Percentiles rank a stretch among this genome's conserved stretches.
These are phyloP conservation scores for Poecilia wingei DNA, from an alignment of 2,797 vertebrate genomes.

Conservation along the genomic window DNA sequence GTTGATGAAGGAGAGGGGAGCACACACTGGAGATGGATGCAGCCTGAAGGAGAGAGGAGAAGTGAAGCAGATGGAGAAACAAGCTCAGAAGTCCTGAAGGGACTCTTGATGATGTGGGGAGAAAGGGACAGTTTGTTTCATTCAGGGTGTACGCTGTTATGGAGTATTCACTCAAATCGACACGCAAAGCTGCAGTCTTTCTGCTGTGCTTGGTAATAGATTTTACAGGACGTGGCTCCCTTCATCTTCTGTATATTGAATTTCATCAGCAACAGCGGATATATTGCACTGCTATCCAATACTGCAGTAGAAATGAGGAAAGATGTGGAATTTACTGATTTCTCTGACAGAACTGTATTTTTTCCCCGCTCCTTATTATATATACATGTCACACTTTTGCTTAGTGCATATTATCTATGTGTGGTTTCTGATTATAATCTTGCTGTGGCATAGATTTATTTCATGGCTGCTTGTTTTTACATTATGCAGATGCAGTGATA, in stretches of 20 bases:
- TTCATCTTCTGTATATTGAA: conserved; percentile 44
- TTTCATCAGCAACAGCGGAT: conserved; percentile 50
- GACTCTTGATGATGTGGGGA: conserved; percentile 5
- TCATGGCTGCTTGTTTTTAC: background rate
- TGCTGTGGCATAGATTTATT: background rate
- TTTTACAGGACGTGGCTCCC: conserved; percentile 41
- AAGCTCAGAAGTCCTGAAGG: conserved; percentile 11
- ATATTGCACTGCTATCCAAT: conserved; percentile 18
- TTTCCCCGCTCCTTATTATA: conserved; percentile 1
- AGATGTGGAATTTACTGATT: background rate
- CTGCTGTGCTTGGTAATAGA: conserved; percentile 53
- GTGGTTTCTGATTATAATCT: background rate
- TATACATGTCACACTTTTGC: conserved; percentile 17
- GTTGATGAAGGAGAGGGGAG: conserved; percentile 27
- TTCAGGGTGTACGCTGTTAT: conserved; percentile 33
- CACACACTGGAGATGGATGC: conserved; percentile 24
- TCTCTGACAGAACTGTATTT: background rate
- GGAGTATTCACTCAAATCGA: conserved; percentile 7
- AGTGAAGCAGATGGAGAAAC: conserved; percentile 48
- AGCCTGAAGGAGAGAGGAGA: conserved; percentile 23
- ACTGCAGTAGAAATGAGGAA: conserved; percentile 24
- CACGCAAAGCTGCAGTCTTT: conserved; percentile 39
- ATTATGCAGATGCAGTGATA: background rate
- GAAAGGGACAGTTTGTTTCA: conserved; percentile 28
- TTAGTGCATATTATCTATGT: background rate